phyloP scores from a whole-genome alignment of 2,888 invertebrate species.

The Caenorhabditis drosophilae region DNA sequence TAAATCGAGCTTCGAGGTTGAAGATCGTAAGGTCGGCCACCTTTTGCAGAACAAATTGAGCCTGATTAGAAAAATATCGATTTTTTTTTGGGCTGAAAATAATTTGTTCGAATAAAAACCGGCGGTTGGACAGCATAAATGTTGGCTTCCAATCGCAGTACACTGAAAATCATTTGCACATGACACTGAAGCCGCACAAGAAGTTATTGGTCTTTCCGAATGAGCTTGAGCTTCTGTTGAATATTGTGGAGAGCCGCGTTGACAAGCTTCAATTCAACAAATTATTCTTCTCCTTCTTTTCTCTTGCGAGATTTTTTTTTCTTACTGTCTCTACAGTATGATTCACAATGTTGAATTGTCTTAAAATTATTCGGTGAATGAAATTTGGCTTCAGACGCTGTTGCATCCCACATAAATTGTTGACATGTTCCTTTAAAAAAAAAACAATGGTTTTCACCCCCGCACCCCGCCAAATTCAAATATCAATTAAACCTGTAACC shows the following conservation, averaged over 20 bases:
- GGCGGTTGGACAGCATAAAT: conserved; percentile 57
- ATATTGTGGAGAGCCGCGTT: conserved; percentile 57
- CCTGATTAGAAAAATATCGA: too few relatives aligned
- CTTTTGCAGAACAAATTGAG: conserved; percentile 48
- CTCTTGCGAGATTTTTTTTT: neutral
- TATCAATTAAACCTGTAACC: conserved; percentile 49
- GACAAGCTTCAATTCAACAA: conserved; percentile 43
- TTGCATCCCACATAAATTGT: conserved; percentile 60
- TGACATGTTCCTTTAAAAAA: too few relatives aligned
- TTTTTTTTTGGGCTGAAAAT: too few relatives aligned
- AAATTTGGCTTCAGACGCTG: conserved; percentile 47
- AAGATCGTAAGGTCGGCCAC: conserved; percentile 55
- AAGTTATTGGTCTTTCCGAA: conserved; percentile 51
- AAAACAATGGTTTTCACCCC: too few relatives aligned
- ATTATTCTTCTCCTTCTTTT: neutral
- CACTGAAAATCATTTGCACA: conserved; percentile 56
- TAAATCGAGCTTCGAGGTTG: conserved; percentile 43
- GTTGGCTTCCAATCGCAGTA: conserved; percentile 56
- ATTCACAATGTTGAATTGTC: conserved; percentile 56
- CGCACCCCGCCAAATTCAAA: too few relatives aligned
- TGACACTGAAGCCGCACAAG: conserved; percentile 44
- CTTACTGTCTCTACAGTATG: conserved; percentile 56
- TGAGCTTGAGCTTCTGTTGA: conserved; percentile 43
- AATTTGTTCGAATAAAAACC: too few relatives aligned
- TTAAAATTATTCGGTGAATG: conserved; percentile 59